Evolutionary conservation across 2,888 invertebrate species (phyloP).

Genomic region (Cosmorhoe ocellata): DNA sequence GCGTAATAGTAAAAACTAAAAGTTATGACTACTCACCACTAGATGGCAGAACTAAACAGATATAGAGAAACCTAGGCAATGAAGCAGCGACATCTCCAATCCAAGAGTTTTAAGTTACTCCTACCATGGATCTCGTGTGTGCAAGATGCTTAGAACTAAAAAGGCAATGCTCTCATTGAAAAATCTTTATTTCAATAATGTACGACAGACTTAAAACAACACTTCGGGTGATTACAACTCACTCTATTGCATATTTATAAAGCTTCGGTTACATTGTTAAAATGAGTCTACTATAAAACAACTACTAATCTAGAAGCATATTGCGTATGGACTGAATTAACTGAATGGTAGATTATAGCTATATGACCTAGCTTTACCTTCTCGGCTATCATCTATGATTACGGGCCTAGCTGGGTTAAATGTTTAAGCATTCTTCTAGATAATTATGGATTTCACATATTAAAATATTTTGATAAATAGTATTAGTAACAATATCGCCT

Average conservation of each 20-base stretch:
- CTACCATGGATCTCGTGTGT: too few relatives aligned
- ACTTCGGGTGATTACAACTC: slow-evolving; percentile 61
- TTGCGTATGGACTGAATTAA: slow-evolving; percentile 10
- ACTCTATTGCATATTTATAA: slow-evolving; percentile 67
- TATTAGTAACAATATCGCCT: neutral
- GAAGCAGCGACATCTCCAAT: too few relatives aligned
- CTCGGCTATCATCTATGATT: too few relatives aligned
- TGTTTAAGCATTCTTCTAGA: too few relatives aligned
- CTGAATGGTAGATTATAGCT: slow-evolving; percentile 2
- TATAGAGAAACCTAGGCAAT: too few relatives aligned
- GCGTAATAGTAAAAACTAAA: neutral
- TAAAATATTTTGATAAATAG: too few relatives aligned
- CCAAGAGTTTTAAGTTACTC: too few relatives aligned
- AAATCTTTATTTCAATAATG: slow-evolving; percentile 69
- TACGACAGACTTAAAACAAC: slow-evolving; percentile 69
- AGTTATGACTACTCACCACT: slow-evolving; percentile 31
- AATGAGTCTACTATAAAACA: slow-evolving; percentile 22
- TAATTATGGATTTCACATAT: too few relatives aligned
- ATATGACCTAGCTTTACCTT: too few relatives aligned
- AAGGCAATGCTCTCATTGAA: slow-evolving; percentile 42
- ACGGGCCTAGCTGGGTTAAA: too few relatives aligned
- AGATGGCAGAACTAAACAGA: slow-evolving; percentile 40
- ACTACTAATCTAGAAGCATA: slow-evolving; percentile 32
- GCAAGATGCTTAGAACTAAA: neutral
- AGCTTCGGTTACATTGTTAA: slow-evolving; percentile 46